These are phyloP conservation scores for Xenus cinereus DNA, from an alignment of 2,113 vertebrate species.

Conservation along the genomic window DNA sequence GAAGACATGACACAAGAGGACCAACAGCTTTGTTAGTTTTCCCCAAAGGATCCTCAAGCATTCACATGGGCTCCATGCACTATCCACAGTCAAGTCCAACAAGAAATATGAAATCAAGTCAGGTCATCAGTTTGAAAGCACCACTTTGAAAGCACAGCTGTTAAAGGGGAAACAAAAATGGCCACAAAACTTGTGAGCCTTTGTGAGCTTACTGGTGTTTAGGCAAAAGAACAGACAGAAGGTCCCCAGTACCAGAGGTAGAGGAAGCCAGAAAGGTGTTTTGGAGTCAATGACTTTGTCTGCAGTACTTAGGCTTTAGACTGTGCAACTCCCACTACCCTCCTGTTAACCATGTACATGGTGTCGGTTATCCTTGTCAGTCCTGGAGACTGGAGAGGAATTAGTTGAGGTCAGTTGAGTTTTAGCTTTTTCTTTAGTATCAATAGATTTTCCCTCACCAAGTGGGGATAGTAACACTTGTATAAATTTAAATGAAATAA, in stretches of 20 bases:
- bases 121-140: background rate
- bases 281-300: background rate
- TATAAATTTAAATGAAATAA: background rate
- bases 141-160: background rate
- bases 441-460: background rate
- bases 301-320: background rate
- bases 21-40: background rate
- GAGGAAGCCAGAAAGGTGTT: background rate
- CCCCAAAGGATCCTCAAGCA: background rate
- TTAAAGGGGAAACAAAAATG: background rate
- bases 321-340: background rate
- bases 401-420: background rate
- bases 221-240: background rate
- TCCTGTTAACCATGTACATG: background rate
- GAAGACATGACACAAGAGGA: background rate
- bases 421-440: background rate
- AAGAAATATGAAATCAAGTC: background rate
- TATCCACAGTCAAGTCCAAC: background rate
- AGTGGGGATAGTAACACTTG: background rate
- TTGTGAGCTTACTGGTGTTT: background rate
- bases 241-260: background rate
- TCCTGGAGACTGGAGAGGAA: background rate
- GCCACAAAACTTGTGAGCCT: background rate
- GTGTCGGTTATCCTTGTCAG: background rate
- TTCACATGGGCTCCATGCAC: fast-evolving